phyloP scores from a whole-genome alignment of 2,797 vertebrate genomes.

The Arnoldichthys spilopterus region DNA sequence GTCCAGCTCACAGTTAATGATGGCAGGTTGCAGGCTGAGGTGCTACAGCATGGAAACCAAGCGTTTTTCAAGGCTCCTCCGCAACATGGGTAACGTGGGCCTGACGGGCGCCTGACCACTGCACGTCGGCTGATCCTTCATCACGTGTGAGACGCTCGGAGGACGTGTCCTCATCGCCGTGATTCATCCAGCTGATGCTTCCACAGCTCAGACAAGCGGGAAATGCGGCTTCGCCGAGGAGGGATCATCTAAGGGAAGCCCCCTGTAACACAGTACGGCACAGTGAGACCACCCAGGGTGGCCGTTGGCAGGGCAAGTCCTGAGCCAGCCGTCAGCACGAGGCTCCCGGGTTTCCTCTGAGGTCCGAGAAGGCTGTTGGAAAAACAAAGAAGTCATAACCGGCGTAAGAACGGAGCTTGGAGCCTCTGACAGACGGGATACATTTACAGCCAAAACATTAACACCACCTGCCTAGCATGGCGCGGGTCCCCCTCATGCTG shows the following conservation, averaged over 20 bases:
- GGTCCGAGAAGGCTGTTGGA: too few relatives aligned
- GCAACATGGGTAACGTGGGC: not conserved
- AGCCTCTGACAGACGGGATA: too few relatives aligned
- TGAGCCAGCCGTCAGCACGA: not conserved
- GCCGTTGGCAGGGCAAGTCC: conserved; percentile 19
- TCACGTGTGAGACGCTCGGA: not conserved
- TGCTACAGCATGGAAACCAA: too few relatives aligned
- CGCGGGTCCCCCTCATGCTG: too few relatives aligned
- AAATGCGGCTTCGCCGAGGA: not conserved
- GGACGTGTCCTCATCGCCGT: not conserved
- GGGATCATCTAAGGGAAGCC: conserved; percentile 4
- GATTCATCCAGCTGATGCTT: not conserved
- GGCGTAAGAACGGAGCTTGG: too few relatives aligned
- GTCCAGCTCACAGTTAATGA: too few relatives aligned
- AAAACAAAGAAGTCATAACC: too few relatives aligned
- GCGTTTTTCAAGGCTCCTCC: too few relatives aligned
- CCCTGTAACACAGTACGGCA: conserved; percentile 1
- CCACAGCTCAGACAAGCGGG: not conserved
- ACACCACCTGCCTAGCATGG: too few relatives aligned
- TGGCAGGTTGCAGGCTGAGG: too few relatives aligned
- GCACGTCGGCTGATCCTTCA: not conserved
- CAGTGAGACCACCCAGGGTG: conserved; percentile 32
- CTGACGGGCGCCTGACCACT: not conserved
- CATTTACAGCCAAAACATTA: too few relatives aligned
- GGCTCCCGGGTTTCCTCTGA: conserved; percentile 7